Evolutionary conservation across 1,140 invertebrate species (phyloP), one percentile per base, ranked within the genome.

Genomic region (Aphis gossypii): DNA sequence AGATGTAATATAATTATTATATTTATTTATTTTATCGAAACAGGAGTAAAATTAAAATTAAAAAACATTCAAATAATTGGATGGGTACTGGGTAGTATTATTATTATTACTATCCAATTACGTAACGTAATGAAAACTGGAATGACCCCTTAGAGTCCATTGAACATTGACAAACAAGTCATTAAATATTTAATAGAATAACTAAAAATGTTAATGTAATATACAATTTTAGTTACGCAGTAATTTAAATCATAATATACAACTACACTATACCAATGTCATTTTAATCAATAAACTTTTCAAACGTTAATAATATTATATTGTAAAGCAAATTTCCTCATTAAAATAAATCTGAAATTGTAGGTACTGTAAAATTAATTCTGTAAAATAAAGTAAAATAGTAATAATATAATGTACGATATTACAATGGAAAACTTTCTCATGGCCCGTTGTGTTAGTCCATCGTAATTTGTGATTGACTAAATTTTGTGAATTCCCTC

Each of bases 71-170:
- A 38, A 83, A 23, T 84, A 84, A 41, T 41, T 84, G 41, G 83
- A 84, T 44, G 83, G 38, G 41, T 44, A 25, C 44, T 44, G 83
- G 38, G 41, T 44, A 25, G 38, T 83, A 44, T 41, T 41, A 82
- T 82, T 82, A 82, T 82, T 82, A 84, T 41, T 84, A 84, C 41
- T 84, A 84, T 84, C 83, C 83, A 41, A 84, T 84, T 76, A 76
- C 60, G 60, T 76, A 76, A 76, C 60, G 60, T 35, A 76, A 76
- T 76, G 60, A 76, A 84, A 84, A 84, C 35, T 84, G 21, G 21
- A 84, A 84, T 84, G 23, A 84, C 23, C 83, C 38, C 83, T 84
- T 84, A 41, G 23, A 84, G 83, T 44, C 23, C 38, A 84, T 84
- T 41, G 38, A 84, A 84, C 83, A 84, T 84, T 84, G 38, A 41